Percentiles rank a stretch among this genome's conserved stretches.
Evolutionary conservation across 2,113 vertebrate genomes (phyloP).

Genomic region (Hiodon tergisus): DNA sequence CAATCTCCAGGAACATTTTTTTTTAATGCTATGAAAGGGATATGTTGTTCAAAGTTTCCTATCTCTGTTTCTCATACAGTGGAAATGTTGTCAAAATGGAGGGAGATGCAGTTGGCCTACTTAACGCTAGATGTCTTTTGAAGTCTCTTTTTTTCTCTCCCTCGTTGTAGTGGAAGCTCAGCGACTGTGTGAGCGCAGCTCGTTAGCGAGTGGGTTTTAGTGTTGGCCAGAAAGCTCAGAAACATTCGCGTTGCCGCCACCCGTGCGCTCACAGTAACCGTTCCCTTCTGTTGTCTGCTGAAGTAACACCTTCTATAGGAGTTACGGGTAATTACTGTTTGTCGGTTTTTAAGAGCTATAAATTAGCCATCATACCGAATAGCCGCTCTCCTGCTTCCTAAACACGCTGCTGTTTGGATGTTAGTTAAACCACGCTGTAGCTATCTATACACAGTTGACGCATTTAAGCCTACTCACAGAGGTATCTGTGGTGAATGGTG

Average conservation of each 20-base stretch:
- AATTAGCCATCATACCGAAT: not conserved
- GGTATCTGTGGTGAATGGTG: not conserved
- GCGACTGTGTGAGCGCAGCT: not conserved
- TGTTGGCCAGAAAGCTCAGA: no score
- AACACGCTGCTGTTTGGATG: not conserved
- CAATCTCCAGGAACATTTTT: no score
- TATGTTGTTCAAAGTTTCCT: not conserved
- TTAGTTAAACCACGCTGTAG: not conserved
- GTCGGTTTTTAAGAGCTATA: not conserved
- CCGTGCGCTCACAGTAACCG: no score
- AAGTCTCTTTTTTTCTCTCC: not conserved
- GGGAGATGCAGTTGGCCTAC: constrained; percentile 12
- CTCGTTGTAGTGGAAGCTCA: constrained; percentile 12
- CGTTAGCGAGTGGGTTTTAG: not conserved
- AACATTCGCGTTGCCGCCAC: not conserved
- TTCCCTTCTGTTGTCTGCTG: not conserved
- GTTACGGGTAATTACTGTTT: no score
- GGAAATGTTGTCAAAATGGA: not conserved
- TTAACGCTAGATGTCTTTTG: constrained; percentile 21
- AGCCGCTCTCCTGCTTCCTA: not conserved
- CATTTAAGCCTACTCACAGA: not conserved
- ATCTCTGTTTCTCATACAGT: constrained; percentile 15
- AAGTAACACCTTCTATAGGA: not conserved
- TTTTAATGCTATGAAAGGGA: no score
- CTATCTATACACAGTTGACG: not conserved